These are phyloP conservation scores for Rhamnusium bicolor DNA, from an alignment of 2,888 invertebrate species.

Conservation along the genomic window DNA sequence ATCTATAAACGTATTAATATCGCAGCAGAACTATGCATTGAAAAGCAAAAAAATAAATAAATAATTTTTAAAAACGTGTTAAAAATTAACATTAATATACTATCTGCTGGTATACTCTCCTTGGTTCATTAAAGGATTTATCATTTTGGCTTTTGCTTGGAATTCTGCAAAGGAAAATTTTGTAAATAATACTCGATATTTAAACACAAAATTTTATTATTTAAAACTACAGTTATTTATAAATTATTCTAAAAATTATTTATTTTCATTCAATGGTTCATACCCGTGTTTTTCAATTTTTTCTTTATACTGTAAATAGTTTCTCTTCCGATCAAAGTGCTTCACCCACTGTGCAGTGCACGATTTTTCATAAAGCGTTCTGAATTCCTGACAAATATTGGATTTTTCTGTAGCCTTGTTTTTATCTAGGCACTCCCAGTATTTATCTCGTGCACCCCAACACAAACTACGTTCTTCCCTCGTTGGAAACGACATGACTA, in stretches of 20 bases:
- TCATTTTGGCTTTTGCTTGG: slow-evolving; percentile 59
- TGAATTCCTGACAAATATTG: slow-evolving; percentile 78
- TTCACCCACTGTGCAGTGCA: slow-evolving; percentile 93
- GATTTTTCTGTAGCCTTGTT: slow-evolving; percentile 76
- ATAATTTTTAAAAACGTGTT: background rate
- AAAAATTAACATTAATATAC: background rate
- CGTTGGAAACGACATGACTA: slow-evolving; percentile 84
- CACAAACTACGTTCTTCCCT: slow-evolving; percentile 86
- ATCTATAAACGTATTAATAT: background rate
- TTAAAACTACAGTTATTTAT: slow-evolving; percentile 37
- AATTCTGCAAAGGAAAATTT: slow-evolving; percentile 62
- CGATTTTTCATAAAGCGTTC: slow-evolving; percentile 82
- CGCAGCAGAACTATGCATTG: background rate
- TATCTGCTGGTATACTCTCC: slow-evolving; percentile 59
- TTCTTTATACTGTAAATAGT: slow-evolving; percentile 90
- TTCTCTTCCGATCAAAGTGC: slow-evolving; percentile 93
- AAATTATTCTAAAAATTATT: slow-evolving; percentile 52
- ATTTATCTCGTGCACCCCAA: slow-evolving; percentile 89
- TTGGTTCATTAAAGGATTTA: slow-evolving; percentile 57
- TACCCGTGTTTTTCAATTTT: slow-evolving; percentile 89
- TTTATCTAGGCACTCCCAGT: slow-evolving; percentile 91
- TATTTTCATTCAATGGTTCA: slow-evolving; percentile 80
- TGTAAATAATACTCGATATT: slow-evolving; percentile 13
- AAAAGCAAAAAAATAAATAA: background rate
- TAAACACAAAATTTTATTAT: slow-evolving; percentile 32